phyloP scores from a whole-genome alignment of 2,113 vertebrate species.

The Brachionichthys hirsutus region DNA sequence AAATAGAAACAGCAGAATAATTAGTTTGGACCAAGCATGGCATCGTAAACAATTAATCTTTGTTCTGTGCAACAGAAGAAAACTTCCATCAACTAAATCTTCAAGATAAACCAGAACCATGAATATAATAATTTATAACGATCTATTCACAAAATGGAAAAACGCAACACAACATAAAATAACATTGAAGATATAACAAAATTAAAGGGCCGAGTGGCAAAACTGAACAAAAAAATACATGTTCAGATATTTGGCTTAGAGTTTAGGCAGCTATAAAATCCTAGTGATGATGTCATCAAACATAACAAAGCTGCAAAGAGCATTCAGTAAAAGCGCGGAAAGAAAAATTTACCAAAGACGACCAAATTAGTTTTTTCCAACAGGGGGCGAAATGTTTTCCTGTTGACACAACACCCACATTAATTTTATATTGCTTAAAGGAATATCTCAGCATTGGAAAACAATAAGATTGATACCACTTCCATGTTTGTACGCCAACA shows the following conservation, averaged over 20 bases:
- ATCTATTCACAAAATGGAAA: conserved; percentile 6
- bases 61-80: conserved; percentile 7
- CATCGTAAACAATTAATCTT: conserved; percentile 34
- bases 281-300: too few species aligned
- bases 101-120: neutral
- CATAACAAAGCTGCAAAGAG: neutral
- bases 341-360: too few species aligned
- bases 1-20: conserved; percentile 39
- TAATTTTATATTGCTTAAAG: neutral
- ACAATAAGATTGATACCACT: neutral
- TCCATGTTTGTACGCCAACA: neutral
- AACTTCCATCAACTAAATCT: neutral
- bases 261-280: neutral
- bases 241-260: conserved; percentile 23
- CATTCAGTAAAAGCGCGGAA: too few species aligned
- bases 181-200: conserved; percentile 1
- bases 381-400: too few species aligned
- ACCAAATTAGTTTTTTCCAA: too few species aligned
- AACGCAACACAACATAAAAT: neutral
- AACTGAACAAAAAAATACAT: neutral
- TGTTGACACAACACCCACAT: too few species aligned
- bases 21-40: conserved; percentile 33
- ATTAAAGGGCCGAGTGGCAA: conserved; percentile 15
- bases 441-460: neutral
- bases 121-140: conserved; percentile 5